A percentile compares a stretch with the other conserved stretches of the same genome.
These are phyloP conservation scores for Cantharis lateralis DNA, from an alignment of 2,888 invertebrate genomes.

Conservation along the genomic window DNA sequence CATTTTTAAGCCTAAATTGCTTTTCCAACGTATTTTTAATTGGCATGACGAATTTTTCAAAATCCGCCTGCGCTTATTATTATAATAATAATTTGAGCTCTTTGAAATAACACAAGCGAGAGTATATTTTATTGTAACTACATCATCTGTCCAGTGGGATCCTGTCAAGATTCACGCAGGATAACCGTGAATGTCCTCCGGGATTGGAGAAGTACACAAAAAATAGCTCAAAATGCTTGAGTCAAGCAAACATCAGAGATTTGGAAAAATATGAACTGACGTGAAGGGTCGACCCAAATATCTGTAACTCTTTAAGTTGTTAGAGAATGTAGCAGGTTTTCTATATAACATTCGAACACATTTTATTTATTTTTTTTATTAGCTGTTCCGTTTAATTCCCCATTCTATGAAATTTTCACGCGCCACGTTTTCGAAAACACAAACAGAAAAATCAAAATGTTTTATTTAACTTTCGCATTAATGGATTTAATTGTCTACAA, in stretches of 20 bases:
- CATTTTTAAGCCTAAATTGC: not conserved
- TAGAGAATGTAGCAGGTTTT: not conserved
- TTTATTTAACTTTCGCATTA: no score
- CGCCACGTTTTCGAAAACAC: not conserved
- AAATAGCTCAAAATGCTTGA: constrained; percentile 36
- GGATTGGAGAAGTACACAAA: constrained; percentile 31
- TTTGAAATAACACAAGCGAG: constrained; percentile 39
- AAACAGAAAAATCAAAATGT: no score
- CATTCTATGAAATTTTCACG: not conserved
- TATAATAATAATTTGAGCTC: constrained; percentile 33
- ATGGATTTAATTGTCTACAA: no score
- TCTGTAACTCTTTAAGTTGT: not conserved
- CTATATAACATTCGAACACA: not conserved
- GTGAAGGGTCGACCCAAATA: not conserved
- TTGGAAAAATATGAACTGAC: constrained; percentile 13
- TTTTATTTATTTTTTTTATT: not conserved
- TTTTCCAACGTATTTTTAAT: not conserved
- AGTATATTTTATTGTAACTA: constrained; percentile 41
- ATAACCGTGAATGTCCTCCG: constrained; percentile 37
- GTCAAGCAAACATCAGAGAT: constrained; percentile 36
- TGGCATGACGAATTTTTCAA: not conserved
- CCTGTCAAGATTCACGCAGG: constrained; percentile 39
- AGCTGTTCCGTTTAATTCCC: not conserved
- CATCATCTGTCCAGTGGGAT: constrained; percentile 36
- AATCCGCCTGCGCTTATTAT: not conserved